Percentiles rank a stretch among this genome's conserved stretches.
Conservation (phyloP, 2,797 vertebrate genomes). For the Myotis myotis region DNA sequence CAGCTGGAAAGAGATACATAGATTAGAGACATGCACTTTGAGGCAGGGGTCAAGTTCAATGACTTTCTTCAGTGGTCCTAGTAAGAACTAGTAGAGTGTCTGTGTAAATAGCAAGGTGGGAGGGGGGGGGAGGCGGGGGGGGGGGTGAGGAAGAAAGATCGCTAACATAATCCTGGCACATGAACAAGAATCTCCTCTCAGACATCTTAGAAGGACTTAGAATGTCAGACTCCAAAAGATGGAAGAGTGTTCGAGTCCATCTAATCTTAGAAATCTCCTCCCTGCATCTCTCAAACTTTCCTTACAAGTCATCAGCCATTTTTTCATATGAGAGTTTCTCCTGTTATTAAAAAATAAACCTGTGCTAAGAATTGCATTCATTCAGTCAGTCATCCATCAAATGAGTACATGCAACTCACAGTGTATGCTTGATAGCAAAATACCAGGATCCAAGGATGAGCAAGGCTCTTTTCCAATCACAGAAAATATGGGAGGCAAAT, state of each 20-base stretch:
- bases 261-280: neutral
- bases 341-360: neutral
- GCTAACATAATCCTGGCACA: neutral
- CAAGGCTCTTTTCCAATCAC: neutral
- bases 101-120: neutral
- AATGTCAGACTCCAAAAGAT: neutral
- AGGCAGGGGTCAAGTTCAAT: neutral
- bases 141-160: neutral
- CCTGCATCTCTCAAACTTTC: neutral
- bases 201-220: neutral
- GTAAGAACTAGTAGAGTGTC: neutral
- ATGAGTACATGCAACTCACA: neutral
- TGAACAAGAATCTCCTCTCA: neutral
- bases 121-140: rapidly evolving
- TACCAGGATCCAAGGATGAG: neutral
- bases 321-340: neutral
- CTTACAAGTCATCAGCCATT: neutral
- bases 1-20: neutral
- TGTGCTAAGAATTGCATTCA: neutral
- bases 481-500: neutral
- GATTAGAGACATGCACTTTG: neutral
- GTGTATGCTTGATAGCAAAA: neutral
- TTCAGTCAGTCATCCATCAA: neutral
- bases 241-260: neutral
- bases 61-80: neutral